Conservation (phyloP, 2,888 invertebrate genomes). For the Phymatocera aterrima region DNA sequence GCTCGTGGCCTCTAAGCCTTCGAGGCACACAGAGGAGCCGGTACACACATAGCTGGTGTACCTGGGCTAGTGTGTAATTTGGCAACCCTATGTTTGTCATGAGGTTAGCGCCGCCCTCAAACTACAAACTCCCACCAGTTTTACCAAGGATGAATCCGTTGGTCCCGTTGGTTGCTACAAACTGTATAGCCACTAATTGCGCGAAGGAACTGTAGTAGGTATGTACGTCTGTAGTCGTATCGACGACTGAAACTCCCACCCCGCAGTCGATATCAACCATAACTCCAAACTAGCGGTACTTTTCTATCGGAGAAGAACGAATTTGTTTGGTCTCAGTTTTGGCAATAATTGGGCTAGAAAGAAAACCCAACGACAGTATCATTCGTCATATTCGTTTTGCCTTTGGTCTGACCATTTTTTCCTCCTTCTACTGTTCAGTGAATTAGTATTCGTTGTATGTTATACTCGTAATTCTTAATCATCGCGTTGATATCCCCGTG, state of each 20-base stretch:
- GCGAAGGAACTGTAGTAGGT: slow-evolving; percentile 42
- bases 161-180: slow-evolving; percentile 44
- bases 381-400: no score
- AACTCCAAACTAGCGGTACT: slow-evolving; percentile 50
- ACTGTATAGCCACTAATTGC: slow-evolving; percentile 29
- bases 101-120: slow-evolving; percentile 63
- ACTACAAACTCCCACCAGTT: slow-evolving; percentile 48
- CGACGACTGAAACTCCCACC: slow-evolving; percentile 43
- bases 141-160: slow-evolving; percentile 23
- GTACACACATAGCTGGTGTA: not conserved
- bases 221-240: not conserved
- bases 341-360: not conserved
- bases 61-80: slow-evolving; percentile 24
- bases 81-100: slow-evolving; percentile 40
- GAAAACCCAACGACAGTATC: no score
- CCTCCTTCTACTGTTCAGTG: no score
- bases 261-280: slow-evolving; percentile 51
- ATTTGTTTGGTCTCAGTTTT: slow-evolving; percentile 32
- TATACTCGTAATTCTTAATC: not conserved
- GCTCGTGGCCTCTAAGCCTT: not conserved
- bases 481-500: not conserved
- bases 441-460: no score
- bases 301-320: slow-evolving; percentile 38
- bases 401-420: no score
- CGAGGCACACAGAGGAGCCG: no score